Conservation (phyloP, 2,888 invertebrate species). For the Habrosyne pyritoides region DNA sequence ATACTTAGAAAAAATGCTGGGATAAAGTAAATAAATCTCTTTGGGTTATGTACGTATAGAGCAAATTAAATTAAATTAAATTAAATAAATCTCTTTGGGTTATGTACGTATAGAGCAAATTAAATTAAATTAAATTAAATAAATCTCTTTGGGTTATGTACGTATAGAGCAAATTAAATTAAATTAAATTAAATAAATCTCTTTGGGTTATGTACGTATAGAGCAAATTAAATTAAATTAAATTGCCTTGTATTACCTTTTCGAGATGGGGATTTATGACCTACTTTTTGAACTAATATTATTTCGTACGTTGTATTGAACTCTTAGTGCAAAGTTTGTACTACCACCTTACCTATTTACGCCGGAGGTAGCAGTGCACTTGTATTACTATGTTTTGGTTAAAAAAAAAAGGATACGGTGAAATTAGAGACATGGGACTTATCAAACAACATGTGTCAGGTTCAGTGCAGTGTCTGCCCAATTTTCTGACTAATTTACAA, state of each 20-base stretch:
- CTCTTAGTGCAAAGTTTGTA: too few relatives aligned
- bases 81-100: neutral
- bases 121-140: neutral
- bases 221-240: neutral
- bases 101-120: neutral
- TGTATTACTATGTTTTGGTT: too few relatives aligned
- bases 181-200: neutral
- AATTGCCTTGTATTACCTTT: neutral
- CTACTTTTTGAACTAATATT: too few relatives aligned
- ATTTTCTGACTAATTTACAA: too few relatives aligned
- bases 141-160: neutral
- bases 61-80: neutral
- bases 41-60: neutral
- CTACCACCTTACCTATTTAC: too few relatives aligned
- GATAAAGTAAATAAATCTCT: neutral
- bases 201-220: neutral
- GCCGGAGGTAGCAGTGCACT: too few relatives aligned
- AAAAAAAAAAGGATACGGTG: too few relatives aligned
- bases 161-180: neutral
- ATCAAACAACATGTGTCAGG: too few relatives aligned
- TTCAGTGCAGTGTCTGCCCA: too few relatives aligned
- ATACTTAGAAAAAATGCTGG: conserved; percentile 8
- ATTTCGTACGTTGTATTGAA: too few relatives aligned
- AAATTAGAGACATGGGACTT: too few relatives aligned
- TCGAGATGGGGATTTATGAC: neutral